Conservation (phyloP, 2,797 vertebrate species). For the Oreochromis grahami region DNA sequence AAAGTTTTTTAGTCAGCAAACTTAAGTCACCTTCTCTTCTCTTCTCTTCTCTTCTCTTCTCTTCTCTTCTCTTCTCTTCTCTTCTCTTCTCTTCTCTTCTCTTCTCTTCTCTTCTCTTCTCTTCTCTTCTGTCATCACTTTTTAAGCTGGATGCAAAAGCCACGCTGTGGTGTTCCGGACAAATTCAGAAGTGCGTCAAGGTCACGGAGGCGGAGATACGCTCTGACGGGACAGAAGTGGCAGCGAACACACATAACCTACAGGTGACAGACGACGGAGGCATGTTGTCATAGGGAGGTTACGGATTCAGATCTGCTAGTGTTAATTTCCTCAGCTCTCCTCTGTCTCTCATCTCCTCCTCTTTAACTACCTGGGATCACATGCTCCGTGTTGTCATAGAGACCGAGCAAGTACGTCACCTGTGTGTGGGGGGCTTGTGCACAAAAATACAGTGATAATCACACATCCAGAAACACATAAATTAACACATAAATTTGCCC, state of each 20-base stretch:
- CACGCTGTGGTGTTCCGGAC: conserved; percentile 95
- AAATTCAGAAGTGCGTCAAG: conserved; percentile 81
- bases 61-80: background rate
- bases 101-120: background rate
- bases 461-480: conserved; percentile 23
- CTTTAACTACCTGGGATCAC: conserved; percentile 33
- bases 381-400: conserved; percentile 63
- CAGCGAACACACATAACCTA: conserved; percentile 98
- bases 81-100: background rate
- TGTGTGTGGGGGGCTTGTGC: background rate
- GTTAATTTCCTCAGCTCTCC: conserved; percentile 36
- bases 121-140: background rate
- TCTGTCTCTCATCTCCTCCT: conserved; percentile 15
- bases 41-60: background rate
- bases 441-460: conserved; percentile 22
- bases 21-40: background rate
- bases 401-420: conserved; percentile 39
- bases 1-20: background rate
- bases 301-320: conserved; percentile 10
- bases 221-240: conserved; percentile 97
- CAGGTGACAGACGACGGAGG: conserved; percentile 78
- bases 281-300: conserved; percentile 42
- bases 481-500: conserved; percentile 26
- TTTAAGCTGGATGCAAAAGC: conserved; percentile 96
- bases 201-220: conserved; percentile 90